A percentile compares a stretch with the other conserved stretches of the same genome.
Conservation (phyloP, 2,113 vertebrate genomes). For the Tetrao urogallus region DNA sequence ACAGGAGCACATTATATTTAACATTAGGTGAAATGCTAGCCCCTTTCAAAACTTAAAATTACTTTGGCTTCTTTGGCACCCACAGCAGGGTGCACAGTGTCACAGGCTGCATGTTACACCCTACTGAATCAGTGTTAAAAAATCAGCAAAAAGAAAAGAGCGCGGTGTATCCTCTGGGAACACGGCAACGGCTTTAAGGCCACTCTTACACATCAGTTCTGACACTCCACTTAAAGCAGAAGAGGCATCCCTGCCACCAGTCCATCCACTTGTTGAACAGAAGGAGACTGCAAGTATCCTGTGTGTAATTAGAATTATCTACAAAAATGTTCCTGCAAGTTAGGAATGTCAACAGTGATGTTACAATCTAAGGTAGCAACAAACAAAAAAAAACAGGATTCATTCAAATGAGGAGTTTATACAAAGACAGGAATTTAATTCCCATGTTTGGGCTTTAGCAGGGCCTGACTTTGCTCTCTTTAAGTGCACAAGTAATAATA, state of each 20-base stretch:
- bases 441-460: not conserved
- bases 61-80: not conserved
- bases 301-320: not conserved
- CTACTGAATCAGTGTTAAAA: not conserved
- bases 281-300: not conserved
- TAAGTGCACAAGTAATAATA: not conserved
- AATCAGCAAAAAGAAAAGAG: not conserved
- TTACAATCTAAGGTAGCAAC: not conserved
- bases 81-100: not conserved
- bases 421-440: not conserved
- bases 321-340: not conserved
- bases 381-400: not conserved
- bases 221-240: not conserved
- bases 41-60: not conserved
- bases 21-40: not conserved
- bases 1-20: not conserved
- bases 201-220: not conserved
- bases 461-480: fast-evolving
- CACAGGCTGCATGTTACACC: not conserved
- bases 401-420: not conserved
- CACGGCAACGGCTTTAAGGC: not conserved
- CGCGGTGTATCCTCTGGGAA: not conserved
- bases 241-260: not conserved
- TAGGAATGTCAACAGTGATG: not conserved
- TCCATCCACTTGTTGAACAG: not conserved